These are phyloP conservation scores for Pseudochaenichthys georgianus DNA, from an alignment of 2,797 vertebrate species.

Conservation along the genomic window DNA sequence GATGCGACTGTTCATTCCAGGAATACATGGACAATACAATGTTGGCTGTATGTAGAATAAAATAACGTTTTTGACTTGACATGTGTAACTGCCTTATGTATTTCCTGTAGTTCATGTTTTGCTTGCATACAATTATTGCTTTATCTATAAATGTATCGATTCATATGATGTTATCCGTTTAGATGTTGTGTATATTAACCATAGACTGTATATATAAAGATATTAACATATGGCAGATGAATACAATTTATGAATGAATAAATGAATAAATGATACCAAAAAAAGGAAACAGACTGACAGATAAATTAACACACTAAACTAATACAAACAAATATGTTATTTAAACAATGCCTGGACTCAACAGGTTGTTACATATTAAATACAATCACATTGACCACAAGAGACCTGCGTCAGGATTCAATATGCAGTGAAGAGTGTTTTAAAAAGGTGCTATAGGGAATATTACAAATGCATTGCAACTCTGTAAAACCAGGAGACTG, in stretches of 20 bases:
- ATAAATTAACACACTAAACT: not conserved
- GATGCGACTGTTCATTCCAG: not conserved
- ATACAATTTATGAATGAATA: too few species aligned
- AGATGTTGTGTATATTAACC: not conserved
- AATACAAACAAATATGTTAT: not conserved
- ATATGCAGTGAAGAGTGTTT: slow-evolving; percentile 15
- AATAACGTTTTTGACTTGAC: not conserved
- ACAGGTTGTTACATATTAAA: slow-evolving; percentile 24
- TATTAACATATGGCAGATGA: not conserved
- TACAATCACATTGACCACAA: slow-evolving; percentile 12
- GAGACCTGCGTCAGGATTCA: slow-evolving; percentile 16
- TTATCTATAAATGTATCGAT: not conserved
- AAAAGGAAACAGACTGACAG: not conserved
- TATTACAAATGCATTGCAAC: slow-evolving; percentile 18
- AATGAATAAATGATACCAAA: not conserved
- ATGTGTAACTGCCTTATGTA: not conserved
- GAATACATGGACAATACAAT: not conserved
- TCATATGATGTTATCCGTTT: not conserved
- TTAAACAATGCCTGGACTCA: slow-evolving; percentile 1
- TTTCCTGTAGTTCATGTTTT: not conserved
- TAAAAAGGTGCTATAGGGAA: slow-evolving; percentile 20
- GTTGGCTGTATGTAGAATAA: not conserved
- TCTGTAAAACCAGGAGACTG: not conserved
- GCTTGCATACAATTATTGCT: not conserved
- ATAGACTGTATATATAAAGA: too few species aligned